A percentile compares a stretch with the other conserved stretches of the same genome.
Evolutionary conservation across 1,140 invertebrate genomes (phyloP).

Genomic region (Nasonia longicornis): DNA sequence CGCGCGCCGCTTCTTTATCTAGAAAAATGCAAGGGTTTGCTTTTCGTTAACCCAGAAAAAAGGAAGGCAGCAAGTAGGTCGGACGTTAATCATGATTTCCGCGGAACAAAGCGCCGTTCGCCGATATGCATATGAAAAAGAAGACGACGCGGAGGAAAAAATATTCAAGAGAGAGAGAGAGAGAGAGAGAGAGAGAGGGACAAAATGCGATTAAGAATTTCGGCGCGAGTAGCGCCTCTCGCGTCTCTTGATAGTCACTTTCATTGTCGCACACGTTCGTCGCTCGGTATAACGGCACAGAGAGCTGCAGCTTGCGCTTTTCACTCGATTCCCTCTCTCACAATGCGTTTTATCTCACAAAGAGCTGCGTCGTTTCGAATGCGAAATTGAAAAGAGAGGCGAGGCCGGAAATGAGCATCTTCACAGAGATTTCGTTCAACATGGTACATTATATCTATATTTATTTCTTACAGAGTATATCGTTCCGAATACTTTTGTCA

Average conservation of each 20-base stretch:
- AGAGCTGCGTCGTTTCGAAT: neutral
- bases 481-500: neutral
- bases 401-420: neutral
- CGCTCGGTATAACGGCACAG: no score
- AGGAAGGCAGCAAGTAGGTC: slow-evolving; percentile 15
- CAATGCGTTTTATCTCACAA: neutral
- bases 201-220: slow-evolving; percentile 7
- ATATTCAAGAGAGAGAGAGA: neutral
- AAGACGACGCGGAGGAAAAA: neutral
- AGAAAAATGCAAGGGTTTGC: slow-evolving; percentile 40
- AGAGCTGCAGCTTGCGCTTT: neutral
- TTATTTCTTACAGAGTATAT: neutral
- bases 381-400: neutral
- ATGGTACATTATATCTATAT: neutral
- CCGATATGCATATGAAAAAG: slow-evolving; percentile 1
- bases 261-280: neutral
- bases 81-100: slow-evolving; percentile 37
- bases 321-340: neutral
- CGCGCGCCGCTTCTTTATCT: slow-evolving; percentile 36
- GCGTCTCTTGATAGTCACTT: neutral
- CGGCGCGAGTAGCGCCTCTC: no score
- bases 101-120: slow-evolving; percentile 22
- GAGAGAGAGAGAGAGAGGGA: neutral
- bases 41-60: slow-evolving; percentile 42
- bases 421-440: neutral